phyloP scores from a whole-genome alignment of 2,113 vertebrate species.

The Willisornis vidua region DNA sequence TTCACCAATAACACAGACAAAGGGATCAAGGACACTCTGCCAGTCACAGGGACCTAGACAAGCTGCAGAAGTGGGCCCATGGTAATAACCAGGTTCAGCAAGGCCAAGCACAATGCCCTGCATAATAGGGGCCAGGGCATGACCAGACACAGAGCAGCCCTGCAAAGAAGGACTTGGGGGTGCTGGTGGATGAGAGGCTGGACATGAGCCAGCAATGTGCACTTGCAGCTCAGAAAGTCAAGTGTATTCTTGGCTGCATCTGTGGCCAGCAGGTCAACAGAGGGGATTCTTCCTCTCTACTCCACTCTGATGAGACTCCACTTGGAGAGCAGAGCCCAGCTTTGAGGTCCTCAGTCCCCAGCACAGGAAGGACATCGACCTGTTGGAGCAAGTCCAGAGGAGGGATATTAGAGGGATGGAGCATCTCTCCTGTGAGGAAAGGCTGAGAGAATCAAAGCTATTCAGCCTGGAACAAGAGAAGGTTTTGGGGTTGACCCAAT shows the following conservation, averaged over 20 bases:
- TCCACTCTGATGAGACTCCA: background rate
- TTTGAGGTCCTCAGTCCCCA: background rate
- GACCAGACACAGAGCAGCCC: rapidly evolving
- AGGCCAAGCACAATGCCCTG: rapidly evolving
- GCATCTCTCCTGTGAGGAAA: background rate
- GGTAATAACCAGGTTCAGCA: background rate
- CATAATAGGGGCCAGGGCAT: rapidly evolving
- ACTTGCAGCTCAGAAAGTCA: background rate
- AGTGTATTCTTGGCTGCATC: background rate
- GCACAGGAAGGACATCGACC: background rate
- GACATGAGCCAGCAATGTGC: background rate
- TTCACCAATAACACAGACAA: background rate
- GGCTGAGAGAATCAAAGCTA: background rate
- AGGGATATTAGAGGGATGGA: background rate
- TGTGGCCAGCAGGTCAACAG: background rate
- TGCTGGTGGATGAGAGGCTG: background rate
- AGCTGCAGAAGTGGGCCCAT: rapidly evolving
- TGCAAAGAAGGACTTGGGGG: background rate
- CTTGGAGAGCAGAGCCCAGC: background rate
- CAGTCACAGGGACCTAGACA: background rate
- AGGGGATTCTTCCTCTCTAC: background rate
- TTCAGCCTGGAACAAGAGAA: background rate
- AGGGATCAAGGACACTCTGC: rapidly evolving
- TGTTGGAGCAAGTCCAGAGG: background rate
- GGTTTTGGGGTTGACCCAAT: background rate